These are phyloP conservation scores for Ophioninae sp. DNA, from an alignment of 2,888 invertebrate genomes.

Conservation along the genomic window DNA sequence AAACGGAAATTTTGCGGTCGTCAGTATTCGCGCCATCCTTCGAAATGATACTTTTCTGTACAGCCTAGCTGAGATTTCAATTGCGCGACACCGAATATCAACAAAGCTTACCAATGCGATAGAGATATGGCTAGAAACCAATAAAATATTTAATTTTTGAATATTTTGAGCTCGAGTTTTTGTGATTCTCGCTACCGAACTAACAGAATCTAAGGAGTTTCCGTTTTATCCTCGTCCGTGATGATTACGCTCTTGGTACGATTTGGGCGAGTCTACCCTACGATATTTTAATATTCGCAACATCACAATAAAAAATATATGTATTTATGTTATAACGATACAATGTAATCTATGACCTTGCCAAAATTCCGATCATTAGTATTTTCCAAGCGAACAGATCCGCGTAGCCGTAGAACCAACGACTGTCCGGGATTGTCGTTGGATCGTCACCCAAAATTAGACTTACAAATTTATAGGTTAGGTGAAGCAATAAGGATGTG, in stretches of 20 bases:
- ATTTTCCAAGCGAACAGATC: neutral
- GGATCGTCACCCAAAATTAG: slow-evolving; percentile 52
- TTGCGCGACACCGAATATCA: too few relatives aligned
- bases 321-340: neutral
- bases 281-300: neutral
- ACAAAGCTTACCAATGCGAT: too few relatives aligned
- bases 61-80: too few relatives aligned
- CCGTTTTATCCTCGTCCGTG: neutral
- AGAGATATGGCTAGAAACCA: too few relatives aligned
- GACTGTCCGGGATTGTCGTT: slow-evolving; percentile 49
- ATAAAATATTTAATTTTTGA: too few relatives aligned
- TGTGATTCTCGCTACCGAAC: too few relatives aligned
- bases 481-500: slow-evolving; percentile 70
- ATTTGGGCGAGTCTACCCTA: neutral
- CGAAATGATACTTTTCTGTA: too few relatives aligned
- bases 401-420: neutral
- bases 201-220: neutral
- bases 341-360: slow-evolving; percentile 27
- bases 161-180: too few relatives aligned
- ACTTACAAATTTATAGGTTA: slow-evolving; percentile 64
- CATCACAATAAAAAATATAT: neutral
- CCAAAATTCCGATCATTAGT: slow-evolving; percentile 29
- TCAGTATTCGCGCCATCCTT: too few relatives aligned
- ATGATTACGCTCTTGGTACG: neutral
- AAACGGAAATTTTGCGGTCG: too few relatives aligned